Evolutionary conservation across 2,888 invertebrate genomes (phyloP), one percentile per base, ranked within the genome.

Genomic region (Mimachlamys varia): DNA sequence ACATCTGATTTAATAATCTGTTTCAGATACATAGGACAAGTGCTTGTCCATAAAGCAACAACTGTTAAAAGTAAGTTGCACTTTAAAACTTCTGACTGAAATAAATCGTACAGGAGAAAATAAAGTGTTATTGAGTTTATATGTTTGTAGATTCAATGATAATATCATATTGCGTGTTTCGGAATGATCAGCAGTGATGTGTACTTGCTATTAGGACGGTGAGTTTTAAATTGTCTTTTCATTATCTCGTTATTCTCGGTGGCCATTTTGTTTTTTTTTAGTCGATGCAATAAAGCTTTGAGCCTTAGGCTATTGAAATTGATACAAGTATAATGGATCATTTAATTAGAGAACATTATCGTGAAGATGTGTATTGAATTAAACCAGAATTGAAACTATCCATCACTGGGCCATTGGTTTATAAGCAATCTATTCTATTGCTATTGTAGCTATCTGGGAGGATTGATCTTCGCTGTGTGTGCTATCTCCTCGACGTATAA

Each of bases 311-410:
- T 76, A 33, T 76, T 76, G 76, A 76, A 76, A 76, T 76, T 76
- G 76, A 76, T 76, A 76, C 76, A 15, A 76, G 27, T 76, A 33
- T 76, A 76, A 76, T 76, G 76, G 76, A 76, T 76, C 10, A 27
- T 76, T 76, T 76, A 27, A 76, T 76, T 76, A 76, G 76, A 76
- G 76, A 33, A 33, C 76, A 76, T 76, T 76, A 76, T 76, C 27
- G 76, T 76, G 33, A 33, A 76, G 27, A 33, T 76, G 76, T 76
- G 19, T 76, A 76, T 76, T 76, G 76, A 76, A 76, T 76, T 76
- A 27, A 76, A 76, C 76, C 33, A 33, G 76, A 22, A 76, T 76
- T 76, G 76, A 76, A 76, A 76, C 13, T 27, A 76, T 76, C 27
- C 76, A 76, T 76, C 76, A 76, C 76, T 33, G 33, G 15, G 2